Evolutionary conservation across 2,888 invertebrate species (phyloP).

Genomic region (Drosophila atripex): DNA sequence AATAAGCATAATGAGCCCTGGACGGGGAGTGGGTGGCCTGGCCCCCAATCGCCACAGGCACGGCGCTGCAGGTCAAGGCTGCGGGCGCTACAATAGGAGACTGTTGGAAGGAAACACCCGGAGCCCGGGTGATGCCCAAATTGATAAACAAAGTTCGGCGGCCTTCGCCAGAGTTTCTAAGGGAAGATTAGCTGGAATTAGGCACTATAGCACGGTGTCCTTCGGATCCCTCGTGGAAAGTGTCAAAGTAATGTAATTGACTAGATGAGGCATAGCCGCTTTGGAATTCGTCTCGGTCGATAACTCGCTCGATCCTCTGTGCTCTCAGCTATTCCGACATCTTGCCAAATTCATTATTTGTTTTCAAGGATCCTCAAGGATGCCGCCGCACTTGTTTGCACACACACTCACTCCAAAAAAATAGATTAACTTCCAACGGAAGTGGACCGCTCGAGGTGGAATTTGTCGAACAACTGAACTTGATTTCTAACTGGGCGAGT

Average conservation of each 20-base stretch:
- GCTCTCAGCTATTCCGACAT: slow-evolving; percentile 84
- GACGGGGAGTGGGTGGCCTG: neutral
- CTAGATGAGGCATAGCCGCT: slow-evolving; percentile 84
- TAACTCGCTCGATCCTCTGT: slow-evolving; percentile 53
- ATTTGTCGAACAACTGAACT: slow-evolving; percentile 67
- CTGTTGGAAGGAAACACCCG: neutral
- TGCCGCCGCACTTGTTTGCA: slow-evolving; percentile 4
- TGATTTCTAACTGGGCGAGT: slow-evolving; percentile 36
- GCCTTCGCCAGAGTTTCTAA: too few species aligned
- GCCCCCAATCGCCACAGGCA: neutral
- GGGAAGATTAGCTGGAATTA: neutral
- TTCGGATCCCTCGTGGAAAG: slow-evolving; percentile 44
- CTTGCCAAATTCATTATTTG: slow-evolving; percentile 83
- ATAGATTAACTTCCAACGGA: neutral
- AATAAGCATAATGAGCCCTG: slow-evolving; percentile 10
- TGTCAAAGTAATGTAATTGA: slow-evolving; percentile 81
- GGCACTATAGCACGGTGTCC: neutral
- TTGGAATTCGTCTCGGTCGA: slow-evolving; percentile 46
- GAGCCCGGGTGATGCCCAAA: neutral
- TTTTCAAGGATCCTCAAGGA: slow-evolving; percentile 2
- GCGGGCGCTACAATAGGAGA: neutral
- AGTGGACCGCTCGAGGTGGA: slow-evolving; percentile 69
- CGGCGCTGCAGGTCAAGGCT: neutral
- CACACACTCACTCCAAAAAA: slow-evolving; percentile 42
- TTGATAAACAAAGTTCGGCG: neutral